Base-by-base conservation (phyloP, 2,888 invertebrate species). In the Podotricha telesiphe region DNA sequence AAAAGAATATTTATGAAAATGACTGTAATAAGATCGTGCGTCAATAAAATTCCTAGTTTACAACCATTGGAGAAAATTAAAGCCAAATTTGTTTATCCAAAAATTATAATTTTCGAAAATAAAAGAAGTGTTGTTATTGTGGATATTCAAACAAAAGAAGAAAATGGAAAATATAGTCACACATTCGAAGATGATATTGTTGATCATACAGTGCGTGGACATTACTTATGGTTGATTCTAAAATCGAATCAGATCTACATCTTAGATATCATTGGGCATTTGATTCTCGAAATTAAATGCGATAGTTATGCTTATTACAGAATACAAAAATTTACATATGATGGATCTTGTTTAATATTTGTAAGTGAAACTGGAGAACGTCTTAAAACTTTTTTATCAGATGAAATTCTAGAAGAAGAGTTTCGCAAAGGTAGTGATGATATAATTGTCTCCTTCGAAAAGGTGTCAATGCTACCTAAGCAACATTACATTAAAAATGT, bases 331-430 rank as follows among this genome's bases (percentile, higher is more conserved):
- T 77, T 87, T 53, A 73, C 74, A 71, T 76, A 71, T 22, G 75
- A 74, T 69, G 73, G 76, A 0, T 74, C 77, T 10, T 77, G 76
- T 17, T 72, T 91, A 50, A 72, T 82, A 71, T 78, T 93, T 40
- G 74, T 85, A 15, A 91, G 86, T 78, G 86, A 88, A 78, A 83
- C 86, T 79, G 87, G 88, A 19, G 91, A 91, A 74, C 79, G 77
- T 10, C 82, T 88, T 48, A 53, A 71, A 17, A 71, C 75, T 34
- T 80, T 86, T 20, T 78, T 78, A 53, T 76, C 73, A 22, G 68
- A 74, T 20, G 74, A 82, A 61, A 82, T 86, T 42, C 67, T 92
- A 37, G 65, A 73, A 48, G 67, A 76, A 53, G 80, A 81, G 73
- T 76, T 88, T 47, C 68, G 69, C 28, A 78, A 80, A 58, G 80